Conservation (phyloP, 2,113 vertebrate genomes). For the Vulpes lagopus region DNA sequence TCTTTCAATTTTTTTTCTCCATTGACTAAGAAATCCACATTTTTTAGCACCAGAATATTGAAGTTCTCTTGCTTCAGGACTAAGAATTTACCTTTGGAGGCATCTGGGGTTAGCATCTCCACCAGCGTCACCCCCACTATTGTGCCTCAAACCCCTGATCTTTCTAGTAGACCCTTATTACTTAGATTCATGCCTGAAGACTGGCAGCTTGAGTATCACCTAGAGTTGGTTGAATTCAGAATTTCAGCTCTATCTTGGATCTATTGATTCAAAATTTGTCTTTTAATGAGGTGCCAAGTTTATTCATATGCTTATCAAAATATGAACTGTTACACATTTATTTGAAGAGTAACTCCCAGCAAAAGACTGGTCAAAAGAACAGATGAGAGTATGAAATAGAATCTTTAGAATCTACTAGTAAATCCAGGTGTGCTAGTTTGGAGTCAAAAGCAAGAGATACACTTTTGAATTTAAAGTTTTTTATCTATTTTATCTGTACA, state of each 20-base stretch:
- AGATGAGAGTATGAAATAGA: not conserved
- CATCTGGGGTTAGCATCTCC: not conserved
- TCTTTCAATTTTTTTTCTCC: not conserved
- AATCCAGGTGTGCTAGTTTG: not conserved
- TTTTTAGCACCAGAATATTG: not conserved
- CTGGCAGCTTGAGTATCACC: not conserved
- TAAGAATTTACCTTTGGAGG: not conserved
- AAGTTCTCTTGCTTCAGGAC: not conserved
- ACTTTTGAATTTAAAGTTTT: not conserved
- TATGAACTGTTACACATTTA: not conserved
- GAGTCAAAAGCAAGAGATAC: not conserved
- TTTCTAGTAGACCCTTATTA: not conserved
- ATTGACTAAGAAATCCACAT: not conserved
- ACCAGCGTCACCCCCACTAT: accelerated
- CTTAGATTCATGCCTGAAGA: not conserved
- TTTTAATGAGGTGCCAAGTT: not conserved
- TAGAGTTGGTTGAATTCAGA: not conserved
- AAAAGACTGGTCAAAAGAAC: not conserved
- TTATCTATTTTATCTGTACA: not conserved
- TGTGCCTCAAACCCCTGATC: not conserved
- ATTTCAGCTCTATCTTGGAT: not conserved
- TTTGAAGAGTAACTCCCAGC: not conserved
- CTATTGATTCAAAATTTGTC: not conserved
- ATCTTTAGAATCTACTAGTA: not conserved
- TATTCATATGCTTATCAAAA: not conserved